Evolutionary conservation across 53 echinoderm and acorn worm genomes (phyloP).

Genomic region (Luidia sarsii): DNA sequence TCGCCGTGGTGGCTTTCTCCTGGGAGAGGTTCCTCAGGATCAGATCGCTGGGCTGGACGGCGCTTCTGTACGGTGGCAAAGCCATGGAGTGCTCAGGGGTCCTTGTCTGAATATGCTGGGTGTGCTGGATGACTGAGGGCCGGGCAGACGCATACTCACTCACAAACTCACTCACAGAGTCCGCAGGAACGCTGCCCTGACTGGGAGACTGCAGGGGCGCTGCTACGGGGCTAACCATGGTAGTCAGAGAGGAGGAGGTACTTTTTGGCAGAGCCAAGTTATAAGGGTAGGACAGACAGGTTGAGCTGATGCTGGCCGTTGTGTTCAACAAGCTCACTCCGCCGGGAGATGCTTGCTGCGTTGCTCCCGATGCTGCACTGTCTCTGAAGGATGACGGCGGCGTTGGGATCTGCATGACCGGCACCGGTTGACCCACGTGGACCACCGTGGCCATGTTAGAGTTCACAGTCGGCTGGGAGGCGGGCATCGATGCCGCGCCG

Average conservation of each 20-base stretch:
- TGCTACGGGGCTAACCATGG: background rate
- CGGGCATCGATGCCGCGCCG: background rate
- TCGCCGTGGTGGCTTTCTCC: conserved; percentile 30
- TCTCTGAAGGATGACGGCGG: background rate
- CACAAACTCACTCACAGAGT: conserved; percentile 22
- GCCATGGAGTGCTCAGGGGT: background rate
- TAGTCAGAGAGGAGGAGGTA: conserved; percentile 21
- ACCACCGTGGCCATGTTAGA: conserved; percentile 46
- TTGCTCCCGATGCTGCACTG: background rate
- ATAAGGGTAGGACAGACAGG: background rate
- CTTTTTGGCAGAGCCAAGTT: background rate
- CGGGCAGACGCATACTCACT: conserved; percentile 52
- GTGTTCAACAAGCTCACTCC: background rate
- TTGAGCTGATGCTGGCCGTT: background rate
- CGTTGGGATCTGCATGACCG: conserved; percentile 31
- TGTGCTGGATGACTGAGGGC: conserved; percentile 96
- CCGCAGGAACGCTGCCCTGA: background rate
- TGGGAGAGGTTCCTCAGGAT: conserved; percentile 71
- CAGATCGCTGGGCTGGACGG: conserved; percentile 81
- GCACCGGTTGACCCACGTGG: conserved; percentile 30
- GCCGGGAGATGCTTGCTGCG: background rate
- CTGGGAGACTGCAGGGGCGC: conserved; percentile 4
- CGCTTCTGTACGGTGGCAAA: conserved; percentile 37
- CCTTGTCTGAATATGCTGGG: conserved; percentile 57
- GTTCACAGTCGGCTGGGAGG: background rate